These are phyloP conservation scores for Petromus typicus DNA, from an alignment of 2,113 vertebrate species.

Conservation along the genomic window DNA sequence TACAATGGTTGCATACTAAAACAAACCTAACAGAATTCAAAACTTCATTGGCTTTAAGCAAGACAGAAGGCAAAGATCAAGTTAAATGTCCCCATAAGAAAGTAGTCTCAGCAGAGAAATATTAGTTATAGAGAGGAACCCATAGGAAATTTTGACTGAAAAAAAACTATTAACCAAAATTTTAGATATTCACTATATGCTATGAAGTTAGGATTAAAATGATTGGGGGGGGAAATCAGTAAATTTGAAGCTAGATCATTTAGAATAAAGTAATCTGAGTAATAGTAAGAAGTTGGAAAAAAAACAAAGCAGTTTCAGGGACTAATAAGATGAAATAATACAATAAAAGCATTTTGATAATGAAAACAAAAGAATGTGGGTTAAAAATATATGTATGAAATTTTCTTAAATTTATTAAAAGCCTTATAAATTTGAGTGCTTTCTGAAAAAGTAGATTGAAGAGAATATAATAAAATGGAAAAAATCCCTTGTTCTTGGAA, in stretches of 20 bases:
- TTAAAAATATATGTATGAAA: not conserved
- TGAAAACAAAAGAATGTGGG: not conserved
- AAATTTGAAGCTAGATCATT: not conserved
- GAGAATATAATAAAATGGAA: too few species aligned
- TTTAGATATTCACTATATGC: not conserved
- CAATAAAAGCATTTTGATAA: not conserved
- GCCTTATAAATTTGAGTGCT: not conserved
- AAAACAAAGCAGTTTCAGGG: not conserved
- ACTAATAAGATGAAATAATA: not conserved
- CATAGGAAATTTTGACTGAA: not conserved
- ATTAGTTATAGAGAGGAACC: not conserved
- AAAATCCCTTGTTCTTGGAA: too few species aligned
- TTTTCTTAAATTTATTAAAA: not conserved
- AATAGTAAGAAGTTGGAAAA: not conserved
- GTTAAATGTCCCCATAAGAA: not conserved
- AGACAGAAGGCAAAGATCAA: not conserved
- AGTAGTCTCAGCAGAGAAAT: not conserved
- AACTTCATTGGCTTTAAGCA: not conserved
- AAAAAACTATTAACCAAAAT: not conserved
- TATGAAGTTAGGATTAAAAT: not conserved
- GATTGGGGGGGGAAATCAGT: not conserved
- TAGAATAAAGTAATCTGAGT: not conserved
- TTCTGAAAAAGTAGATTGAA: not conserved
- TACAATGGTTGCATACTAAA: not conserved
- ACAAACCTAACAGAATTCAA: not conserved